Base-by-base conservation (phyloP, 2,113 vertebrate genomes). In the Campylomormyrus numenius region DNA sequence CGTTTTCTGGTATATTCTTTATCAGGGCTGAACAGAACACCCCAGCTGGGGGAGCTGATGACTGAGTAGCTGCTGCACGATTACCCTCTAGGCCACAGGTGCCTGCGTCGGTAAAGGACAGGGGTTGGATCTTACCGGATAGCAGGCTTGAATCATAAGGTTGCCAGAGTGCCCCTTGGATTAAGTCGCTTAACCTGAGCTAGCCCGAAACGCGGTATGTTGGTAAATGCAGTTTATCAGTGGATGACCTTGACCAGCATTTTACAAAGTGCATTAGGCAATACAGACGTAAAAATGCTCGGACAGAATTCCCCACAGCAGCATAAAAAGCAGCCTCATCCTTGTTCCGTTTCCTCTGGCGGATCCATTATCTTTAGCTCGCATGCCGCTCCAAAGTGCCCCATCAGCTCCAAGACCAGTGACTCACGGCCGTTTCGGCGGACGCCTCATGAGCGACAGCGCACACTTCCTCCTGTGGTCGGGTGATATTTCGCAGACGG, bases 11-110 rank as follows among this genome's bases (percentile, higher is more conserved):
- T 90, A 83, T 89, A 15, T 84, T 89, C 85, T 93, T 93, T 92
- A 94, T 93, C 94, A 85, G 70, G 66, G 89, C 85, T 90, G 89
- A 90, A 91, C 92, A 92, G 92, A 58, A 85, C 90, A 88, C 27
- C 74, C 45, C 62, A 52, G 89, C 91, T 39, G 86, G 89, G 90
- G 21, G n/a, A 90, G 89, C 10, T 49, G 87, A 8, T 8, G 21
- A 5, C 90, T 90, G 88, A 89, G 91, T 88, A 88, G 83, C 87
- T 90, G 90, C 53, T 62, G 93, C 92, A 45, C 86, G 89, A 90
- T 93, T 91, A 92, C 92, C 91, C 83, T 77, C 52, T 87, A 53
- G 31, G 49, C 74, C 31, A 80, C 86, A 87, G 50, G n/a, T 87
- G 86, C n/a, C 31, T 1, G 1, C 9, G 50, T 39, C 49, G 15